Evolutionary conservation across 2,888 invertebrate species (phyloP), one percentile per base, ranked within the genome.

Genomic region (Automeris io): DNA sequence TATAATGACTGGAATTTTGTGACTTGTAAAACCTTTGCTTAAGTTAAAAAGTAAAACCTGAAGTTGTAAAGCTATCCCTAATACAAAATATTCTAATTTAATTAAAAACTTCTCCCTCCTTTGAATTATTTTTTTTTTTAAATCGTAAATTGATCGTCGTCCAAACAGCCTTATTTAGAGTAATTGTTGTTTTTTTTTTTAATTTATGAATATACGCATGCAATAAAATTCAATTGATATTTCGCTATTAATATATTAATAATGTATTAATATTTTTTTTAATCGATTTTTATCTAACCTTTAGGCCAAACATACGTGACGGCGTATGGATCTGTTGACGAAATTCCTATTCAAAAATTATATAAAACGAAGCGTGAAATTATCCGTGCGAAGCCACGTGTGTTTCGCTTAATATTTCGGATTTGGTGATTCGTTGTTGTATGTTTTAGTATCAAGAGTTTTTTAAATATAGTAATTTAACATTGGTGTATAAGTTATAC

Each of bases 171-270:
- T 77, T 79, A 71, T 70, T 70, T 73, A 79, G 68, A 60, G 54
- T 70, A 58, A 73, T 73, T 71, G 71, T 80, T 81, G 74, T 72
- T 70, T 75, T 57, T 76, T 64, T n/a, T n/a, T n/a, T n/a, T n/a
- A n/a, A 70, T 74, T 71, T 68, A 62, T 65, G 65, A 51, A 57
- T 54, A 58, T 59, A 62, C 78, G 77, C 82, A 82, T 79, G 83
- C 82, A 83, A 83, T 82, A 83, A 79, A 72, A 55, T 67, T 72
- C 57, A 61, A 78, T 75, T 81, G 83, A 82, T 83, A 83, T 83
- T 83, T 79, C 70, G 68, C 65, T 77, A 69, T 62, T 71, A 66
- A 61, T 70, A 51, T 70, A 65, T 56, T 73, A 66, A 57, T 63
- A 44, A 43, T 52, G 47, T 49, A 46, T 38, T 43, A 48, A 41